Base-by-base conservation (phyloP, 1,140 invertebrate genomes). In the Drosophila arawakana region DNA sequence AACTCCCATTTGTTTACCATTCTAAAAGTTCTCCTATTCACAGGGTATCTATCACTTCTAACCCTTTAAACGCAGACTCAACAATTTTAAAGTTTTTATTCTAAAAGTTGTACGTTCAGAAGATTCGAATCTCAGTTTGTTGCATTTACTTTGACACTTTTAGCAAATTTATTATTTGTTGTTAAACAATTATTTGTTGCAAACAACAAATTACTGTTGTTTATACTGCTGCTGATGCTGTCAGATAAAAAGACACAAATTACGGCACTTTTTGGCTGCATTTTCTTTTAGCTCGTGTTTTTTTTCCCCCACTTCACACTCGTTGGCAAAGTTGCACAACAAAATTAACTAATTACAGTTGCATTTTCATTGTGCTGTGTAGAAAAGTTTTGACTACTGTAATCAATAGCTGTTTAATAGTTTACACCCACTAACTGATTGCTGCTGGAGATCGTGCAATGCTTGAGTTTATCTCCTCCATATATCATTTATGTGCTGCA, bases 291-390 rank as follows among this genome's bases (percentile, higher is more conserved):
- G 63, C 30, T 55, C 39, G 76, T 76, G 66, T 65, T 11, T 55
- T 70, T 71, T 62, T 70, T 13, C 13, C 13, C n/a, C 13, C 43
- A 35, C 25, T 37, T 7, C 39, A 43, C 57, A 67, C 61, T 74
- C 46, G 80, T 77, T 67, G 58, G 49, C 37, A 76, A 84, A 80
- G 55, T 80, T 80, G 72, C 79, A 67, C 73, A 67, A 25, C 69
- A 46, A 77, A 57, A 73, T 77, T 11, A 63, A 60, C 71, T 80
- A 80, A 84, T 84, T 84, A 73, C 81, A 41, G 8, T 44, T 65
- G 18, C n/a, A 34, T 60, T 60, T 43, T 52, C 57, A 39, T 50
- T 49, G 41, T 50, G 61, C 13, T 25, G 13, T 8, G 46, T 37
- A 37, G 10, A 6, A 15, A 50, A 75, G 50, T 73, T 46, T 67